Evolutionary conservation across 2,888 invertebrate species (phyloP).

Genomic region (Iselma pallidipennis): DNA sequence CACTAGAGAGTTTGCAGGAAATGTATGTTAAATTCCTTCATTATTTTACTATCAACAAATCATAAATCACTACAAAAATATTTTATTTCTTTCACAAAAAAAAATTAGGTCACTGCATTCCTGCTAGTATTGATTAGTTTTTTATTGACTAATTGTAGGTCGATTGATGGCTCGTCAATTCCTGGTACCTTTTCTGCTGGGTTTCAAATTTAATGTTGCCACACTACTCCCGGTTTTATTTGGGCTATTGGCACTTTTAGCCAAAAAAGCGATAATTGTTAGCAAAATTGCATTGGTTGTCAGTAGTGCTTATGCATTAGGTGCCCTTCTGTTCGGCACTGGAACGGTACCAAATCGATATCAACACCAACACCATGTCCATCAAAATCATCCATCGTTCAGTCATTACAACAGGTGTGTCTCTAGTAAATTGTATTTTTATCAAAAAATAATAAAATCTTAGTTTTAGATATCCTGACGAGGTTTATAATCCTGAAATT

Average conservation of each 20-base stretch:
- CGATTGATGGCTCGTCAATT: constrained; percentile 72
- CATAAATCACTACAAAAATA: too few species aligned
- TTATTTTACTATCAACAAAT: too few species aligned
- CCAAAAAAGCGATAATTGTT: constrained; percentile 76
- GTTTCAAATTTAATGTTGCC: constrained; percentile 78
- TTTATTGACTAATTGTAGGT: constrained; percentile 64
- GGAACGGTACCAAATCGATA: constrained; percentile 7
- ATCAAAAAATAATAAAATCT: not conserved
- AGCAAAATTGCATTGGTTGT: constrained; percentile 75
- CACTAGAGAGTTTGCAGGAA: too few species aligned
- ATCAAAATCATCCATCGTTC: constrained; percentile 16
- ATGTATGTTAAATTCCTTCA: too few species aligned
- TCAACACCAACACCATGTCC: constrained; percentile 15
- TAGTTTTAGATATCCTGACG: constrained; percentile 38
- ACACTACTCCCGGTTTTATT: constrained; percentile 75
- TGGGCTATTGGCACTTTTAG: constrained; percentile 69
- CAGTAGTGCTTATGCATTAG: constrained; percentile 69
- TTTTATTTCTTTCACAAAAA: too few species aligned
- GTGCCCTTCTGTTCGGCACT: constrained; percentile 50
- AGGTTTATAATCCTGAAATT: constrained; percentile 44
- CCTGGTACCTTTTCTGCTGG: constrained; percentile 76
- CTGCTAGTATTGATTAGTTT: too few species aligned
- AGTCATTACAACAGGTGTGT: constrained; percentile 9
- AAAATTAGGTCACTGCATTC: too few species aligned
- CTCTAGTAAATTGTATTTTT: not conserved